phyloP scores from a whole-genome alignment of 2,113 vertebrate species.

The Dryoscopus gambensis region DNA sequence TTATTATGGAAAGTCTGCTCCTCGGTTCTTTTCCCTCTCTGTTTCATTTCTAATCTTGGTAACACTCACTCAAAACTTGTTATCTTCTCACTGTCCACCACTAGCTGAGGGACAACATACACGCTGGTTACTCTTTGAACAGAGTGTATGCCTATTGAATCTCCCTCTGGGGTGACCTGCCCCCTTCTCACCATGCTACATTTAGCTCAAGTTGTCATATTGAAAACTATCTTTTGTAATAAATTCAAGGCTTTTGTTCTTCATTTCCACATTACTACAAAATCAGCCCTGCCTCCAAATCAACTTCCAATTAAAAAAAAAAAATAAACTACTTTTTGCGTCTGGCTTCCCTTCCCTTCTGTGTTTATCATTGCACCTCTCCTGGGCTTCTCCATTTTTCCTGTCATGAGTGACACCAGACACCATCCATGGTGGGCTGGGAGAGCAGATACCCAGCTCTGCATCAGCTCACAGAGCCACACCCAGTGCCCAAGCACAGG shows the following conservation, averaged over 20 bases:
- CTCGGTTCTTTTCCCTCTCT: background rate
- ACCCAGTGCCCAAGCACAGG: fast-evolving
- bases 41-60: background rate
- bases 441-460: background rate
- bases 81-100: background rate
- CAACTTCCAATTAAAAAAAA: background rate
- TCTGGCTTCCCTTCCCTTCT: background rate
- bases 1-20: background rate
- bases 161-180: background rate
- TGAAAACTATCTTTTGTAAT: background rate
- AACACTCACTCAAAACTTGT: background rate
- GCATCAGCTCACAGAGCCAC: background rate
- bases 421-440: fast-evolving
- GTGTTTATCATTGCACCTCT: background rate
- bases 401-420: background rate
- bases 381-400: background rate
- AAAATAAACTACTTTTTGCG: background rate
- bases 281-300: background rate
- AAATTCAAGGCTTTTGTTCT: background rate
- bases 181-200: no score
- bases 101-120: background rate
- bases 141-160: background rate
- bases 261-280: background rate
- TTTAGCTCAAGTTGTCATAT: background rate
- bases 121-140: background rate